Base-by-base conservation (phyloP, 2,113 vertebrate genomes). In the Nestor notabilis region DNA sequence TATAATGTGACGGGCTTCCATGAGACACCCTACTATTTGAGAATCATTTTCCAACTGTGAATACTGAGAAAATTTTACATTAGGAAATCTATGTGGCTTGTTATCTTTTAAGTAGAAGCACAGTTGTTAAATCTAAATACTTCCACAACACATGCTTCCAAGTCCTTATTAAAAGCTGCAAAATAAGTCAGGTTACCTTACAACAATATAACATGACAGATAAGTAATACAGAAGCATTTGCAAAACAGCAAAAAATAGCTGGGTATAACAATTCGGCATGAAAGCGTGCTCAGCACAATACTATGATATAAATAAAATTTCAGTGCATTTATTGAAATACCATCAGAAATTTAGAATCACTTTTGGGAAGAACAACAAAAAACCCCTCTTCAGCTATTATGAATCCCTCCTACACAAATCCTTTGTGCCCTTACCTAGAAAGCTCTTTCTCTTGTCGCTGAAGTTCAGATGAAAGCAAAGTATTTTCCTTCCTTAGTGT, bases 401-500 rank as follows among this genome's bases (percentile, higher is more conserved):
- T 9, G n/a, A 44, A 20, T n/a, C 19, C 15, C 47, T 78, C 47
- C 80, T 7, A n/a, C 29, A 60, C 8, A 84, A 92, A 78, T 10
- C 31, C 7, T 11, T 1, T 46, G 46, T 41, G 52, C 44, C 76
- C 98, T 98, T 97, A 99, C 99, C 99, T 99, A 97, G 98, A 98
- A 71, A 99, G 98, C 96, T 99, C 99, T 35, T 98, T 96, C 97
- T 99, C 99, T 88, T 99, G 98, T 35, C 92, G 97, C 37, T 98
- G 98, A 94, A 99, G 98, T 96, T 98, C 99, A 84, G 98, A 98
- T 44, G 97, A 94, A 25, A 99, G 98, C 29, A 95, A 83, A 69
- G 94, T 98, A 82, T 99, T 99, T 91, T 99, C 99, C 33, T 97
- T 97, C 96, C 98, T 99, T 79, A 99, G 98, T 71, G 98, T 95